Evolutionary conservation across 2,888 invertebrate genomes (phyloP).

Genomic region (Trisateles emortualis): DNA sequence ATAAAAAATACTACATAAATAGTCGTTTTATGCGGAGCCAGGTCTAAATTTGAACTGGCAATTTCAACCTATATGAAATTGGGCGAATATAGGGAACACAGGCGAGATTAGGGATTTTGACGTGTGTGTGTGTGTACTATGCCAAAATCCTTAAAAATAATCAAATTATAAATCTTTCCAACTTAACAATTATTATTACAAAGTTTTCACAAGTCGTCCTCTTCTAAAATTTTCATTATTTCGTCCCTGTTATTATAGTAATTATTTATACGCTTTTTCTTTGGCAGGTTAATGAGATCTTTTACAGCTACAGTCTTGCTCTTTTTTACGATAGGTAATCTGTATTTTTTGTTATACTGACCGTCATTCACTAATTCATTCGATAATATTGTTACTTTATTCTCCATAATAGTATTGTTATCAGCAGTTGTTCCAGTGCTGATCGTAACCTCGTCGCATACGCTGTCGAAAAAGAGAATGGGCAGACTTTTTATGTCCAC

Average conservation of each 20-base stretch:
- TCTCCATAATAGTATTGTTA: conserved; percentile 27
- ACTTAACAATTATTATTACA: no score
- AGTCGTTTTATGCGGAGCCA: no score
- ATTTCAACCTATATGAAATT: no score
- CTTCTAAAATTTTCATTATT: conserved; percentile 18
- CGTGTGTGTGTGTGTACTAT: no score
- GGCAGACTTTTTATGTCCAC: conserved; percentile 16
- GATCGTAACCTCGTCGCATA: conserved; percentile 26
- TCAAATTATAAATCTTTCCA: no score
- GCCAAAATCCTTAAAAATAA: no score
- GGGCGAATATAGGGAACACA: no score
- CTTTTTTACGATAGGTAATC: conserved; percentile 13
- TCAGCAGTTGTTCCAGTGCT: conserved; percentile 25
- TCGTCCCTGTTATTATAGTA: conserved; percentile 17
- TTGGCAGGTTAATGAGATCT: conserved; percentile 18
- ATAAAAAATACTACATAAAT: no score
- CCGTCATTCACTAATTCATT: conserved; percentile 25
- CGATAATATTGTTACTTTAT: conserved; percentile 27
- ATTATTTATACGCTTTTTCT: conserved; percentile 8
- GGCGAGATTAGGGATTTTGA: no score
- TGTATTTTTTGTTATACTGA: conserved; percentile 22
- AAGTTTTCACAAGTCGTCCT: conserved; percentile 6
- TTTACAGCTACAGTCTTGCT: conserved; percentile 15
- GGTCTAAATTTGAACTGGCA: no score
- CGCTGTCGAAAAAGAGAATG: conserved; percentile 23